These are phyloP conservation scores for Origma solitaria DNA, from an alignment of 2,113 vertebrate genomes.

Conservation along the genomic window DNA sequence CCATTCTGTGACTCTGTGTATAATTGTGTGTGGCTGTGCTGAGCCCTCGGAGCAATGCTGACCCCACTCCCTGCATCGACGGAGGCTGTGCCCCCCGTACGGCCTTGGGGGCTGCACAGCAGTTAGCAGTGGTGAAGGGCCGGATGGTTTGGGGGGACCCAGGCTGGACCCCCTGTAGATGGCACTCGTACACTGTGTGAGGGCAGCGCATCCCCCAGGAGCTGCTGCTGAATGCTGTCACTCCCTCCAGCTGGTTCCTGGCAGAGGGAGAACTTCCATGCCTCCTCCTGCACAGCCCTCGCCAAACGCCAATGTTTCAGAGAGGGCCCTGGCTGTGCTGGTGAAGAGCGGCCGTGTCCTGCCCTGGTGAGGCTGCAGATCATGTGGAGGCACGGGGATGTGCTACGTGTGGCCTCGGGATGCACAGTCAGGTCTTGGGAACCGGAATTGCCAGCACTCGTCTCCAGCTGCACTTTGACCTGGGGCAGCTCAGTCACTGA, in stretches of 20 bases:
- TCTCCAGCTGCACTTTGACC: neutral
- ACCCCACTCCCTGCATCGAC: rapidly evolving
- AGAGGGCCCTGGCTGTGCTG: neutral
- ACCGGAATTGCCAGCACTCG: neutral
- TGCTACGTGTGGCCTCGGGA: neutral
- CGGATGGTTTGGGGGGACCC: neutral
- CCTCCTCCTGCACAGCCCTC: neutral
- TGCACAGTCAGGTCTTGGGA: neutral
- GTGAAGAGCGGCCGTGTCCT: neutral
- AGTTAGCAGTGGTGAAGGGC: no score
- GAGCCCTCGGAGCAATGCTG: neutral
- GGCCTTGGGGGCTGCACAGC: neutral
- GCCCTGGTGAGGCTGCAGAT: neutral
- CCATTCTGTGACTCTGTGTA: neutral
- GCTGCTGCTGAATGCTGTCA: neutral
- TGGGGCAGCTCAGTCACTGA: neutral
- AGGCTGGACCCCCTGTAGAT: constrained; percentile 32
- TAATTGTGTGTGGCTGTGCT: rapidly evolving
- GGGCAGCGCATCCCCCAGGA: neutral
- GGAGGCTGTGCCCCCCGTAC: rapidly evolving
- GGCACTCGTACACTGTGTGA: constrained; percentile 43
- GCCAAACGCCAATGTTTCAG: neutral
- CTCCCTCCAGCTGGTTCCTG: neutral
- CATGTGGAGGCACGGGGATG: neutral
- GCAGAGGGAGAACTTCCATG: neutral